phyloP scores from a whole-genome alignment of 2,888 invertebrate species.

The Trachelus stipa region DNA sequence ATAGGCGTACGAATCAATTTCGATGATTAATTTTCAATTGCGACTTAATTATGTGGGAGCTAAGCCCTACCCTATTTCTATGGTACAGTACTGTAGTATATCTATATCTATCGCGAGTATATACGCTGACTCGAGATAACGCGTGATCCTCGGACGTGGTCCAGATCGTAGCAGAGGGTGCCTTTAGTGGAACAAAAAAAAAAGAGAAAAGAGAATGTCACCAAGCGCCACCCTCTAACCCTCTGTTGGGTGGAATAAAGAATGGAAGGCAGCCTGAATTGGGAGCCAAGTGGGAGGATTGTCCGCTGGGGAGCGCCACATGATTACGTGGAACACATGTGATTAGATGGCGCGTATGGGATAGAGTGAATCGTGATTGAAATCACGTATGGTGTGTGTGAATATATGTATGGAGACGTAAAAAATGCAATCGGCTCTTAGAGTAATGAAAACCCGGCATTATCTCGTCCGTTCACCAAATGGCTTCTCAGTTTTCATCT shows the following conservation, averaged over 20 bases:
- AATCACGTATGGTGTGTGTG: slow-evolving; percentile 19
- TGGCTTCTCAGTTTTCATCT: neutral
- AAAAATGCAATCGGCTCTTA: slow-evolving; percentile 67
- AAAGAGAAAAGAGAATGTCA: slow-evolving; percentile 28
- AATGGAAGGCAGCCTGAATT: slow-evolving; percentile 19
- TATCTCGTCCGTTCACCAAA: neutral
- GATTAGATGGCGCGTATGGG: slow-evolving; percentile 58
- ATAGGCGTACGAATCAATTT: slow-evolving; percentile 40
- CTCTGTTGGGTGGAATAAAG: slow-evolving; percentile 17
- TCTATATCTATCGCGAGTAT: neutral
- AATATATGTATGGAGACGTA: slow-evolving; percentile 47
- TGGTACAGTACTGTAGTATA: neutral
- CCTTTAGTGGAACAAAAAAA: slow-evolving; percentile 22
- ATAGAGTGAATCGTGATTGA: slow-evolving; percentile 43
- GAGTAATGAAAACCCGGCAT: slow-evolving; percentile 60
- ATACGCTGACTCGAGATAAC: neutral
- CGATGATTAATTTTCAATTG: slow-evolving; percentile 62
- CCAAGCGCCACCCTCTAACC: slow-evolving; percentile 18
- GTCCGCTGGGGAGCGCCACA: slow-evolving; percentile 43
- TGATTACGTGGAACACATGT: slow-evolving; percentile 58
- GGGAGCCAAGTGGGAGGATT: slow-evolving; percentile 32
- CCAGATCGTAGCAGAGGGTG: neutral
- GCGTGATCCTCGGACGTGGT: neutral
- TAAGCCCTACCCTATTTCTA: slow-evolving; percentile 36
- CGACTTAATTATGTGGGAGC: slow-evolving; percentile 55